These are phyloP conservation scores for Orthosia cruda DNA, from an alignment of 2,888 invertebrate species.

Conservation along the genomic window DNA sequence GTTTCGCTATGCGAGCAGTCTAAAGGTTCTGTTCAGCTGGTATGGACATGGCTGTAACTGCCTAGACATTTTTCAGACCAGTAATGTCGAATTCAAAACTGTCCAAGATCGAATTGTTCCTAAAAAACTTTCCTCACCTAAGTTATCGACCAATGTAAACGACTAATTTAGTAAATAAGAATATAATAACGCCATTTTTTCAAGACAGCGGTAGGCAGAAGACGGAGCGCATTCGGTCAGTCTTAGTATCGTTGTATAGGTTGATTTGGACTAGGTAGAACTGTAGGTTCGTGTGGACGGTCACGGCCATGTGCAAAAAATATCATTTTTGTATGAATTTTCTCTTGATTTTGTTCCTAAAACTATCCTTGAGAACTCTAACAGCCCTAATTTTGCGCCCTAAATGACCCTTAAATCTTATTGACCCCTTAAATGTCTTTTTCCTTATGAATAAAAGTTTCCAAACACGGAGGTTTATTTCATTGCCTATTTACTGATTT, in stretches of 20 bases:
- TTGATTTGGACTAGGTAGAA: conserved; percentile 71
- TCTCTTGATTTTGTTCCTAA: not conserved
- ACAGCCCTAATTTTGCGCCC: too few species aligned
- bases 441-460: not conserved
- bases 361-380: not conserved
- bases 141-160: conserved; percentile 55
- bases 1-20: not conserved
- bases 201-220: conserved; percentile 80
- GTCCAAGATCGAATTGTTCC: too few species aligned
- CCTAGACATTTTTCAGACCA: not conserved
- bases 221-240: conserved; percentile 72
- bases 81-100: not conserved
- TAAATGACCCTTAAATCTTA: too few species aligned
- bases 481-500: not conserved
- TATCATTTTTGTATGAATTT: not conserved
- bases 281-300: conserved; percentile 58
- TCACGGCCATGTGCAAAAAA: conserved; percentile 63
- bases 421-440: too few species aligned
- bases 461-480: not conserved
- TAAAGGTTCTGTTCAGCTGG: not conserved
- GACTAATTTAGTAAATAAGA: conserved; percentile 42
- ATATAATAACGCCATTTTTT: conserved; percentile 76
- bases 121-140: not conserved
- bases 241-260: conserved; percentile 66
- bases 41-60: not conserved